These are phyloP conservation scores for Nyctalus aviator DNA, from an alignment of 2,797 vertebrate species.

Conservation along the genomic window DNA sequence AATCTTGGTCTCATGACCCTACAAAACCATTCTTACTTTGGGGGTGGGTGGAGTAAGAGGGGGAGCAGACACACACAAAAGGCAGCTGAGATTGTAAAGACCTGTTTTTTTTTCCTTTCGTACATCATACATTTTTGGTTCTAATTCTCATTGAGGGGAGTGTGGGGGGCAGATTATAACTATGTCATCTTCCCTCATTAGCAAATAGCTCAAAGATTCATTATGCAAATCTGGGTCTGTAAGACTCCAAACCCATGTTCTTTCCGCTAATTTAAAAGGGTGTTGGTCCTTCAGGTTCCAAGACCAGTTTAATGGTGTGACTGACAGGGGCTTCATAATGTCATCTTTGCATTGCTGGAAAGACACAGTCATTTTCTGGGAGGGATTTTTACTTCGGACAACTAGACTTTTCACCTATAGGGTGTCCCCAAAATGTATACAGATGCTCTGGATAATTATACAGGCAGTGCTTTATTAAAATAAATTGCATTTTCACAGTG, in stretches of 20 bases:
- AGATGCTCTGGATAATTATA: too few relatives aligned
- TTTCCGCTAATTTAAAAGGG: constrained; percentile 35
- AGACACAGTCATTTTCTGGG: constrained; percentile 12
- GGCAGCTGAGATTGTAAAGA: not conserved
- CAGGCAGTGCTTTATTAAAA: too few relatives aligned
- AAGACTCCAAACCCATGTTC: not conserved
- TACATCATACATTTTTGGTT: constrained; percentile 36
- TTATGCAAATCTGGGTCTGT: constrained; percentile 3
- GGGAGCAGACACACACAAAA: not conserved
- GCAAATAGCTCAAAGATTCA: constrained; percentile 27
- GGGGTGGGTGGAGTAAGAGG: not conserved
- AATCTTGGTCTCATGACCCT: constrained; percentile 25
- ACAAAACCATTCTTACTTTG: constrained; percentile 10
- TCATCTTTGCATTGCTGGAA: not conserved
- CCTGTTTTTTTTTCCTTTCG: not conserved
- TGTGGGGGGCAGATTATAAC: not conserved
- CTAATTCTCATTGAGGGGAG: constrained; percentile 26
- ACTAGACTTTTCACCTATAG: constrained; percentile 30
- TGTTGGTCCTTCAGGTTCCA: not conserved
- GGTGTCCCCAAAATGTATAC: too few relatives aligned
- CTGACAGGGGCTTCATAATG: constrained; percentile 32
- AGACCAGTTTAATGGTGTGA: constrained; percentile 32
- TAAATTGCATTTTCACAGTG: too few relatives aligned
- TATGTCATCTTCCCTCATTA: constrained; percentile 14
- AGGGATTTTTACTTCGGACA: constrained; percentile 46